Base-by-base conservation (phyloP, 1,140 invertebrate species). In the Chionoecetes opilio region DNA sequence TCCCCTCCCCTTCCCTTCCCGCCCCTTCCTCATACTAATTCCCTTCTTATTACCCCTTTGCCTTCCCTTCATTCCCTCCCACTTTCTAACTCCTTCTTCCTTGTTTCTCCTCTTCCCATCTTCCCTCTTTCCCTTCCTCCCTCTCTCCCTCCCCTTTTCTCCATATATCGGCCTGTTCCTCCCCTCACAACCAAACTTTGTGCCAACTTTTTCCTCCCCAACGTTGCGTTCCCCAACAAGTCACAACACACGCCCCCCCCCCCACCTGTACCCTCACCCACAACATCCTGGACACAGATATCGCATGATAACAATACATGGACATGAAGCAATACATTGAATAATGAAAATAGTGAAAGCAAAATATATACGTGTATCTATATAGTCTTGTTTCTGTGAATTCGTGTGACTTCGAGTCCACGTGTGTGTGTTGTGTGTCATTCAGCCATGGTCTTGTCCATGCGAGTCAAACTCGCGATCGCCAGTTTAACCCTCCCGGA, bases 261-360 rank as follows among this genome's bases (percentile, higher is more conserved):
- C 63, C 34, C 86, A 35, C 3, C 32, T 3, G 38, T 11, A 2
- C 31, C 29, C 29, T 32, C 53, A 91, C 29, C 35, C 53, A 63
- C 34, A 91, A 9, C 35, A 26, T 75, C 41, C 37, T 29, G 41
- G 26, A 90, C 41, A 90, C 41, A 90, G 26, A 90, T 29, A 90
- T n/a, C 46, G 46, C 46, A 90, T 29, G 31, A 53, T 53, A 53
- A 53, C 46, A 5, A 87, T 26, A 37, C 21, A 87, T 0, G 17
- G 34, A 37, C 32, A 87, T 21, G 34, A 87, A 37, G 34, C 35
- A 34, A 0, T 35, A n/a, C n/a, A n/a, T n/a, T n/a, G n/a, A 31
- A 87, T n/a, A 32, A n/a, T n/a, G 37, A 87, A 21, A 87, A 87
- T 87, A 87, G 34, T 17, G 85, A 75, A 87, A 38, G 9, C 9